Conservation (phyloP, 1,140 invertebrate species). For the Pristionchus pacificus region DNA sequence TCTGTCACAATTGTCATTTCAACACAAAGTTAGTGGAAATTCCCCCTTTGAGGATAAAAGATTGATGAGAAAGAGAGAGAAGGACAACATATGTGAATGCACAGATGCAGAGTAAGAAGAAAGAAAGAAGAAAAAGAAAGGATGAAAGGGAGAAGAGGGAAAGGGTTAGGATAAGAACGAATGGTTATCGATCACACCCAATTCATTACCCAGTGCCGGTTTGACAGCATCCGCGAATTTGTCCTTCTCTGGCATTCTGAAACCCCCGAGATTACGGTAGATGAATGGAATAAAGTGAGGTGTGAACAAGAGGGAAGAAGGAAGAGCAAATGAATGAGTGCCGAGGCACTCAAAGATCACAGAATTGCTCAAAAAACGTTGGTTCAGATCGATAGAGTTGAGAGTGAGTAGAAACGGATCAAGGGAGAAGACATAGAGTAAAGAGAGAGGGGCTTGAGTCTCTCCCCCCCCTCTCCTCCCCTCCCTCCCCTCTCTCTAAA, state of each 20-base stretch:
- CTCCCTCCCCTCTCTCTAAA: too few species aligned
- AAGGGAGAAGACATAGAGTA: too few species aligned
- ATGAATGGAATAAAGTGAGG: too few species aligned
- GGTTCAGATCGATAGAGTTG: too few species aligned
- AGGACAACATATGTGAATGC: slow-evolving; percentile 9
- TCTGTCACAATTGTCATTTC: slow-evolving; percentile 5
- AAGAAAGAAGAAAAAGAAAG: neutral
- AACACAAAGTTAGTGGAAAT: neutral
- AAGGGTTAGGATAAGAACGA: neutral
- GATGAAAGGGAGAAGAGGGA: neutral
- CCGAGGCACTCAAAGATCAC: too few species aligned
- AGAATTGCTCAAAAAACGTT: too few species aligned
- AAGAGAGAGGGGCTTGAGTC: too few species aligned
- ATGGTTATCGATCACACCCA: neutral
- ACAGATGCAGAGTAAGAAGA: neutral
- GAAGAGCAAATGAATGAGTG: too few species aligned
- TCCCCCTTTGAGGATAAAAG: neutral
- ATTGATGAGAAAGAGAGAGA: neutral
- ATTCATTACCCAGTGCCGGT: slow-evolving; percentile 50
- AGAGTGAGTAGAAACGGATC: too few species aligned
- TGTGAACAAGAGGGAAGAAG: too few species aligned
- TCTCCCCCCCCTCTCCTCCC: too few species aligned
- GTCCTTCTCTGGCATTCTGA: slow-evolving; percentile 38
- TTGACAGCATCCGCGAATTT: slow-evolving; percentile 55
- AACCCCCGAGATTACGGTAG: too few species aligned